phyloP scores from a whole-genome alignment of 1,140 invertebrate genomes.

The Protaetia brevitarsis region DNA sequence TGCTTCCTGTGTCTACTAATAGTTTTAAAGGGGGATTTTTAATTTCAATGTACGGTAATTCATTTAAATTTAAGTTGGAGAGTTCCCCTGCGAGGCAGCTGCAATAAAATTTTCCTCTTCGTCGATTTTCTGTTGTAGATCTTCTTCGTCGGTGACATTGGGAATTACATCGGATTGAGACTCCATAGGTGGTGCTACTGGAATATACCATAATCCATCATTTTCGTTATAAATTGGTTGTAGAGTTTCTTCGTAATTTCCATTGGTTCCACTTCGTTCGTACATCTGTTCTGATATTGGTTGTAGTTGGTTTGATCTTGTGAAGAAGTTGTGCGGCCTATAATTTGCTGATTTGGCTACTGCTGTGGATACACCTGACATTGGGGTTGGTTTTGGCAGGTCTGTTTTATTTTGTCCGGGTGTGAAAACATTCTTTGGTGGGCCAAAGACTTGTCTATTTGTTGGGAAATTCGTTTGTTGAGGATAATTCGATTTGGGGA shows the following conservation, averaged over 20 bases:
- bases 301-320: background rate
- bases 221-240: background rate
- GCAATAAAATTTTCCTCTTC: background rate
- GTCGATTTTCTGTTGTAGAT: background rate
- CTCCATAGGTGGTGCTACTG: background rate
- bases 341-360: no score
- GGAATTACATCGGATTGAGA: background rate
- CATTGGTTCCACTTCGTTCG: background rate
- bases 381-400: no score
- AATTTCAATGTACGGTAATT: constrained; percentile 3
- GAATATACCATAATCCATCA: constrained; percentile 2
- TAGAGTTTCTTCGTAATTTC: background rate
- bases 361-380: no score
- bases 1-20: background rate
- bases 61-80: background rate
- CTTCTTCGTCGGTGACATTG: background rate
- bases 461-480: no score
- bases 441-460: no score
- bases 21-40: background rate
- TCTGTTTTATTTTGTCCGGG: no score
- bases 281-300: background rate
- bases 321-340: no score
- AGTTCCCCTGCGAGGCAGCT: background rate
- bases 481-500: no score
- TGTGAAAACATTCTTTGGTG: no score